phyloP scores from a whole-genome alignment of 1,140 invertebrate genomes.

The Dysdera silvatica region DNA sequence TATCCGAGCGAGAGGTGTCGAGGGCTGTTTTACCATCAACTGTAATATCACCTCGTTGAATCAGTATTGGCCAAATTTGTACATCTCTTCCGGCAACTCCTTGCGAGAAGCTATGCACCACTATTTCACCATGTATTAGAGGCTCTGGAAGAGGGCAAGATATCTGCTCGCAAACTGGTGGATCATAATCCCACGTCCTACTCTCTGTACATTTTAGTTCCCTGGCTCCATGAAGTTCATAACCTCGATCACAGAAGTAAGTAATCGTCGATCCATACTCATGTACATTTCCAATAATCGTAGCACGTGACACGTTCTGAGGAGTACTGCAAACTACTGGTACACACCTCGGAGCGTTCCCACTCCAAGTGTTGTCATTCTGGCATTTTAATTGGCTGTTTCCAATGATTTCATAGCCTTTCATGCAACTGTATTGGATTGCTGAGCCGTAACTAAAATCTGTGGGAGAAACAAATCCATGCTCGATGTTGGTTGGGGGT shows the following conservation, averaged over 20 bases:
- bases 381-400: constrained; percentile 13
- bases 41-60: constrained; percentile 25
- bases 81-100: constrained; percentile 18
- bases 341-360: constrained; percentile 38
- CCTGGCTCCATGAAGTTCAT: constrained; percentile 35
- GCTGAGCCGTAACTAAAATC: constrained; percentile 21
- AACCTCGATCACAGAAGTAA: constrained; percentile 45
- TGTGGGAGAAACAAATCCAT: constrained; percentile 16
- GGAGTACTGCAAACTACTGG: constrained; percentile 33
- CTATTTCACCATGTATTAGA: constrained; percentile 17
- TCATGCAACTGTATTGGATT: constrained; percentile 21
- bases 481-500: constrained; percentile 8
- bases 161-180: constrained; percentile 36
- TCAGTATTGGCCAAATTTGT: constrained; percentile 12
- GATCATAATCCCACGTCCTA: constrained; percentile 15
- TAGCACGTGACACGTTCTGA: constrained; percentile 17
- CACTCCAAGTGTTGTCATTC: constrained; percentile 38
- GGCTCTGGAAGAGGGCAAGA: constrained; percentile 36
- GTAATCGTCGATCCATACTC: constrained; percentile 34
- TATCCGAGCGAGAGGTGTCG: constrained; percentile 17
- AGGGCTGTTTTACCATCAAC: constrained; percentile 21
- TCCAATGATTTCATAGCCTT: constrained; percentile 20
- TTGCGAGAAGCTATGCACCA: constrained; percentile 22
- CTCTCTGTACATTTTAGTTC: constrained; percentile 20
- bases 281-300: constrained; percentile 1